These are phyloP conservation scores for Caenorhabditis briggsae DNA, from an alignment of 1,140 invertebrate species.

Conservation along the genomic window DNA sequence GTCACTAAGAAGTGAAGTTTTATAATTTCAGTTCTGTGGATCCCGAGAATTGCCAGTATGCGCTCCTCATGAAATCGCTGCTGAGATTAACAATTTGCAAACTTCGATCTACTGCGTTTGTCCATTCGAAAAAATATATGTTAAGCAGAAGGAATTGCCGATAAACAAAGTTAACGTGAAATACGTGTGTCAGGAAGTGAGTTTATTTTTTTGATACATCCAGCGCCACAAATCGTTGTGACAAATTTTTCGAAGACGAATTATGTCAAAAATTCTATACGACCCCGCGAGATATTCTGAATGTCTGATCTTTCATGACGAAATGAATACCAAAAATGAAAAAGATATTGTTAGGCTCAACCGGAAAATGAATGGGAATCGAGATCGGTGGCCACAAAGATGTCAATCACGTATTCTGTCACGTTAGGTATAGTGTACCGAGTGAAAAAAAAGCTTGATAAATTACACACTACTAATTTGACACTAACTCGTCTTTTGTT, in stretches of 20 bases:
- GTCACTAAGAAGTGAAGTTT: too few relatives aligned
- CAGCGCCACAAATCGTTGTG: constrained; percentile 3
- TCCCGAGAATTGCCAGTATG: constrained; percentile 52
- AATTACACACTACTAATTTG: not conserved
- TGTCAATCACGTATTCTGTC: not conserved
- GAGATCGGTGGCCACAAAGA: not conserved
- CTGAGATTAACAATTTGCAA: constrained; percentile 47
- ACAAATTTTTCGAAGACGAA: not conserved
- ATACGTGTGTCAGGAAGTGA: constrained; percentile 58
- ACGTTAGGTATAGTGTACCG: not conserved
- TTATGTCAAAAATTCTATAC: not conserved
- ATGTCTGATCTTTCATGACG: not conserved
- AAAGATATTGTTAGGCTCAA: not conserved
- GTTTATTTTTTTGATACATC: constrained; percentile 19
- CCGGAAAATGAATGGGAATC: not conserved
- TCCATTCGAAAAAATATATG: constrained; percentile 32
- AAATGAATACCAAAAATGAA: not conserved
- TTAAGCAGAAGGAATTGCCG: constrained; percentile 16
- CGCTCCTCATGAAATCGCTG: constrained; percentile 33
- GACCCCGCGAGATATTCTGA: too few relatives aligned
- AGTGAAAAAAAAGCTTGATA: not conserved
- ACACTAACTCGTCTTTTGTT: not conserved
- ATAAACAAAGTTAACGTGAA: not conserved
- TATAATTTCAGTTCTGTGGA: constrained; percentile 62
- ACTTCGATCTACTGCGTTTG: constrained; percentile 64